Base-by-base conservation (phyloP, 2,113 vertebrate genomes). In the Numida meleagris region DNA sequence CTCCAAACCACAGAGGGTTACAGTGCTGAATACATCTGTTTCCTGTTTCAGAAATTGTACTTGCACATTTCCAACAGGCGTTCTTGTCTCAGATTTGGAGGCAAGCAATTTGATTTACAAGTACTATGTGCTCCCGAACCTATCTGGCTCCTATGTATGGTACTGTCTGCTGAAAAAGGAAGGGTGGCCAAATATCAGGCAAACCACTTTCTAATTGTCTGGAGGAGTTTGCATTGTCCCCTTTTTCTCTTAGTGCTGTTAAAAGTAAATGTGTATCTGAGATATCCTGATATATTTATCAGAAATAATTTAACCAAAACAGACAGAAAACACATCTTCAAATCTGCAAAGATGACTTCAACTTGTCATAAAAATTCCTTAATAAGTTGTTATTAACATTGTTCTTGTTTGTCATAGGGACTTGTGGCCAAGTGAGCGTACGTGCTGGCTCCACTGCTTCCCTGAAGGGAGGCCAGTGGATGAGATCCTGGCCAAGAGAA, bases 11-110 rank as follows among this genome's bases (percentile, higher is more conserved):
- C 93, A 87, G 82, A 57, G 81, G 53, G 66, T 53, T 90, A 92
- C 42, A 0, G 20, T 84, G 53, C 27, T 61, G 45, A 86, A 63
- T 25, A 25, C 94, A 95, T 96, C 92, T 97, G 95, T 95, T 97
- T 97, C 97, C 97, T 95, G 87, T 95, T 91, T 77, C 92, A 88
- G 18, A 80, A 93, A 82, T 8, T 42, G 50, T 72, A 78, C 13
- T 83, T 66, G 34, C 78, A 87, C 50, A 18, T 71, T 90, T 77
- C 45, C 70, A 96, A 6, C 59, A 90, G 81, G 50, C 71, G 24
- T 23, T 40, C 43, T 88, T 5, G 0, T 34, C 73, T 0, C 29
- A 81, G 74, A 65, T n/a, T 48, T 29, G n/a, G 72, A 80, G 45
- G 34, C 4, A 23, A 80, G 42, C 8, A n/a, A 40, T 63, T 89